These are phyloP conservation scores for Amiota communis DNA, from an alignment of 2,888 invertebrate genomes.

Conservation along the genomic window DNA sequence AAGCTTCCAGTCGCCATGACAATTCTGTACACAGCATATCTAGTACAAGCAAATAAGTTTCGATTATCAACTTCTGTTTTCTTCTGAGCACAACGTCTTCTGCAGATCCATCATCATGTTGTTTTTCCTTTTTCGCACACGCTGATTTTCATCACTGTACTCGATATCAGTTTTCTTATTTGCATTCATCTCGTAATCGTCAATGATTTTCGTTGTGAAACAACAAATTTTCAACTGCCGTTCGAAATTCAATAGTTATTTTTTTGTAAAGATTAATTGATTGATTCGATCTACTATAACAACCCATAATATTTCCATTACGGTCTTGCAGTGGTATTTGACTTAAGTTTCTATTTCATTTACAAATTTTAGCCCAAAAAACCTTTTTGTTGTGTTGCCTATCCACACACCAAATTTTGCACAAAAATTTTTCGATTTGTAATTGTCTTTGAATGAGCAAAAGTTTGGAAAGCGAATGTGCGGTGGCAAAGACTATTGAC, in stretches of 20 bases:
- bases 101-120: too few species aligned
- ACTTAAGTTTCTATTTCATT: too few species aligned
- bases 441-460: too few species aligned
- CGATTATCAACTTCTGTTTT: slow-evolving; percentile 14
- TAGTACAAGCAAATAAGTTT: slow-evolving; percentile 25
- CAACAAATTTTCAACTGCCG: neutral
- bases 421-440: too few species aligned
- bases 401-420: too few species aligned
- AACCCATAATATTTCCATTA: neutral
- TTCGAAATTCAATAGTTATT: slow-evolving; percentile 3
- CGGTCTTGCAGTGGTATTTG: too few species aligned
- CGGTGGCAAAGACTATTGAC: too few species aligned
- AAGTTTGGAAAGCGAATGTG: too few species aligned
- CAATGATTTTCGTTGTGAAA: neutral
- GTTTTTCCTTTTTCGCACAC: slow-evolving; percentile 28
- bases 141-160: neutral
- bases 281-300: neutral
- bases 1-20: slow-evolving; percentile 19
- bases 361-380: too few species aligned
- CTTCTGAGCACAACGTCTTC: slow-evolving; percentile 19
- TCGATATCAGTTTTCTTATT: slow-evolving; percentile 2
- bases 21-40: slow-evolving; percentile 18
- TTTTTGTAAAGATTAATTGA: neutral
- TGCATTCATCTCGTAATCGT: too few species aligned
- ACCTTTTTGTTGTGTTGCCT: too few species aligned